phyloP scores from a whole-genome alignment of 2,888 invertebrate species.

The Sericinus montela region DNA sequence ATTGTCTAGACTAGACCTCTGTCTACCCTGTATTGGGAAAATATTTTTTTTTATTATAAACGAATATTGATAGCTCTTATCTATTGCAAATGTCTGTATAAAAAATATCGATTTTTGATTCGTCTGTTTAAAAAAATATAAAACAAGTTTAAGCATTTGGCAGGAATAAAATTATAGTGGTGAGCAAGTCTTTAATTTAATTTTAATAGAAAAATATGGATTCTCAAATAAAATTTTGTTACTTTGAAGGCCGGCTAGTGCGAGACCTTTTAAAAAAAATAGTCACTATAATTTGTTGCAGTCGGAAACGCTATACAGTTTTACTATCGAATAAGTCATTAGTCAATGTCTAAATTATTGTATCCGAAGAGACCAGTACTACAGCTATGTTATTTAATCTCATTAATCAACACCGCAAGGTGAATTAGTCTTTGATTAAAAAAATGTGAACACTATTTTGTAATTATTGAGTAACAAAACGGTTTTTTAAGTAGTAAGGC shows the following conservation, averaged over 20 bases:
- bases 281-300: slow-evolving; percentile 18
- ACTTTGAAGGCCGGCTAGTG: slow-evolving; percentile 7
- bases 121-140: too few relatives aligned
- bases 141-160: too few relatives aligned
- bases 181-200: too few relatives aligned
- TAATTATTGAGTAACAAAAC: slow-evolving; percentile 24
- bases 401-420: slow-evolving; percentile 61
- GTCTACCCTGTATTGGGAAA: too few relatives aligned
- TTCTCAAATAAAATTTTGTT: slow-evolving; percentile 14
- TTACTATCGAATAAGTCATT: slow-evolving; percentile 33
- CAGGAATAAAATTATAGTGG: too few relatives aligned
- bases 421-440: slow-evolving; percentile 40
- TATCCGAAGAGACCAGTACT: slow-evolving; percentile 40
- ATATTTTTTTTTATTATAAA: too few relatives aligned
- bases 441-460: slow-evolving; percentile 26
- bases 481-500: slow-evolving; percentile 18
- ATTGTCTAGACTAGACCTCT: too few relatives aligned
- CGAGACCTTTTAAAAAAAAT: slow-evolving; percentile 15
- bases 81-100: too few relatives aligned
- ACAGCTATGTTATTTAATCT: slow-evolving; percentile 45
- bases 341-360: slow-evolving; percentile 48
- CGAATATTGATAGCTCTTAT: too few relatives aligned
- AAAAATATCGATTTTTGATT: too few relatives aligned
- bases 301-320: slow-evolving; percentile 21
- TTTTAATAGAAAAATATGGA: slow-evolving; percentile 1